Evolutionary conservation across 37 sponge, comb jelly and placozoan species (phyloP).

Genomic region (Aplysina aerophoba): DNA sequence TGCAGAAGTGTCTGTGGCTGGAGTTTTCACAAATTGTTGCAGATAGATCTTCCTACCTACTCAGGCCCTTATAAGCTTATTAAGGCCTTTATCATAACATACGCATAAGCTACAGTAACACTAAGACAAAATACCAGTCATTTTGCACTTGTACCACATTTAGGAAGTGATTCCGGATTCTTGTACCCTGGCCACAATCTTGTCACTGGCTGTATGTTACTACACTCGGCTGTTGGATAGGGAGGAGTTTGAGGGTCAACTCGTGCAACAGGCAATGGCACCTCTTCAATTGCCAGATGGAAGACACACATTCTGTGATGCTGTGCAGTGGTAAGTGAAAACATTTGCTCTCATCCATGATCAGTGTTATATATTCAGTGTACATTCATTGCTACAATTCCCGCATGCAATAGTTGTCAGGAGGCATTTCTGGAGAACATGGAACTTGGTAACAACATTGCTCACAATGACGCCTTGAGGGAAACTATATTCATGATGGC

Average conservation of each 20-base stretch:
- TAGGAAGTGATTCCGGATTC: neutral
- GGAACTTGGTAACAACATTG: constrained; percentile 80
- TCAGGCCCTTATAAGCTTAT: too few relatives aligned
- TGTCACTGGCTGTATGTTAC: constrained; percentile 85
- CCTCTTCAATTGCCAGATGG: constrained; percentile 20
- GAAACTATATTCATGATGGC: constrained; percentile 99
- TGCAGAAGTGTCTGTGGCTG: too few relatives aligned
- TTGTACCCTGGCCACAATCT: constrained; percentile 31
- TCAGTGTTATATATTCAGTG: too few relatives aligned
- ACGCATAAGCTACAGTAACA: too few relatives aligned
- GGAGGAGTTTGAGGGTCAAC: constrained; percentile 52
- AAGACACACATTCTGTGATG: too few relatives aligned
- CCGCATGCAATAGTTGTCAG: constrained; percentile 66
- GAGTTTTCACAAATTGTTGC: too few relatives aligned
- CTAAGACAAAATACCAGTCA: too few relatives aligned
- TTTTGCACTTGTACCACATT: neutral
- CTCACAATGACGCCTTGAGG: constrained; percentile 90
- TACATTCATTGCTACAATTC: neutral
- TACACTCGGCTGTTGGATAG: constrained; percentile 74
- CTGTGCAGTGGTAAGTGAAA: too few relatives aligned
- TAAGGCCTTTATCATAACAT: too few relatives aligned
- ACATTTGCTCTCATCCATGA: too few relatives aligned
- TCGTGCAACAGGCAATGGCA: constrained; percentile 43
- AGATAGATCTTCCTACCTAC: too few relatives aligned
- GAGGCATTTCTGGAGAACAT: constrained; percentile 77